Base-by-base conservation (phyloP, 1,140 invertebrate species). In the Homalodisca vitripennis region DNA sequence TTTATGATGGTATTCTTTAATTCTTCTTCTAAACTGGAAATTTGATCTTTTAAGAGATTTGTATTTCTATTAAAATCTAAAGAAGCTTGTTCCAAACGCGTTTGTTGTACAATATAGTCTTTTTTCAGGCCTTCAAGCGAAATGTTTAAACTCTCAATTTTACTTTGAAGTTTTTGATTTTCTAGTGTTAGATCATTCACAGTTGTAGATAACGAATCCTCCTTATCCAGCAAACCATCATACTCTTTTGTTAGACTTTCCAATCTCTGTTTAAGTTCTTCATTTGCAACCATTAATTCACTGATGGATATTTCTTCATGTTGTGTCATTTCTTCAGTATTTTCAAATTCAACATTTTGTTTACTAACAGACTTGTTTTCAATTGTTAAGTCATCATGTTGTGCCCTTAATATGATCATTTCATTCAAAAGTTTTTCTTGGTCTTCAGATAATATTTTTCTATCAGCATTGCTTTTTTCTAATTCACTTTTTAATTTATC, bases 1-100 rank as follows among this genome's bases (percentile, higher is more conserved):
- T 51, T 22, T 10, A 22, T 12, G 3, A 10, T 6, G 3, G 3
- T 10, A 3, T 51, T 51, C 22, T 3, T 3, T 10, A 20, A n/a
- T 51, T 51, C 48, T 12, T 6, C 6, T 51, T 51, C 48, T 51
- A 60, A 30, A 27, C 24, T 60, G 2, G 26, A 10, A 26, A 60
- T 6, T 60, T 60, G 13, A 27, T 10, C 29, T 60, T 60, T 13
- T 3, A 27, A 10, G 6, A 1, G 31, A 27, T 29, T 67, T 55
- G 51, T 53, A 22, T 57, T 31, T 53, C 55, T 31, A 29, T 30
- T 32, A 55, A 67, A 41, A 17, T 41, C 17, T 41, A 41, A 17
- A 41, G 6, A 10, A 41, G 17, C 34, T 17, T 10, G 34, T 41
- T 41, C 17, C 34, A 41, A 41, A 41, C 6, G 6, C 17, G 6